phyloP scores from a whole-genome alignment of 2,113 vertebrate genomes.

The Falcunculus frontatus region DNA sequence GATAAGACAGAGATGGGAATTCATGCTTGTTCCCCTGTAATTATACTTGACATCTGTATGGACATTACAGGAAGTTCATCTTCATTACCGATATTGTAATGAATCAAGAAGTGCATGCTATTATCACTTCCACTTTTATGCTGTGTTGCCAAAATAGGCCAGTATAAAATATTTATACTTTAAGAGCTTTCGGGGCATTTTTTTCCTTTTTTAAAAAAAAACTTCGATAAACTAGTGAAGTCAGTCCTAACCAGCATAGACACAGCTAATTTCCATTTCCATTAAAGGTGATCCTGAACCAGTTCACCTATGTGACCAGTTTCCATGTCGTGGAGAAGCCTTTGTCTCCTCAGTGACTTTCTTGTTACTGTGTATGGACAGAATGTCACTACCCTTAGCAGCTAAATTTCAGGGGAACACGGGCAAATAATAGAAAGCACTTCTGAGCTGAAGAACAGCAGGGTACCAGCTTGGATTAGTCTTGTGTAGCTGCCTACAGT shows the following conservation, averaged over 20 bases:
- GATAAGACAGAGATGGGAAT: slow-evolving; percentile 9
- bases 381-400: background rate
- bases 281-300: background rate
- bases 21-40: slow-evolving; percentile 5
- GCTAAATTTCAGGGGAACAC: background rate
- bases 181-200: background rate
- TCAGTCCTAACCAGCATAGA: background rate
- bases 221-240: background rate
- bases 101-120: background rate
- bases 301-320: background rate
- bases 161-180: slow-evolving; percentile 41
- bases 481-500: background rate
- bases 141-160: slow-evolving; percentile 29
- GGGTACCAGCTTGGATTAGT: background rate
- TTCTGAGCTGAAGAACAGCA: background rate
- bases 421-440: background rate
- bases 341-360: background rate
- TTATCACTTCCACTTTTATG: slow-evolving; percentile 23
- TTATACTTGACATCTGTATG: background rate
- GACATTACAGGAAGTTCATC: slow-evolving; percentile 12
- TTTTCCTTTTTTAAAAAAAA: accelerated
- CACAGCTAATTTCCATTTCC: background rate
- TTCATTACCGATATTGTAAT: slow-evolving; percentile 30
- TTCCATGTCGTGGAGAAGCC: background rate
- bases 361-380: background rate